These are phyloP conservation scores for Acleris laterana DNA, from an alignment of 2,888 invertebrate genomes.

Conservation along the genomic window DNA sequence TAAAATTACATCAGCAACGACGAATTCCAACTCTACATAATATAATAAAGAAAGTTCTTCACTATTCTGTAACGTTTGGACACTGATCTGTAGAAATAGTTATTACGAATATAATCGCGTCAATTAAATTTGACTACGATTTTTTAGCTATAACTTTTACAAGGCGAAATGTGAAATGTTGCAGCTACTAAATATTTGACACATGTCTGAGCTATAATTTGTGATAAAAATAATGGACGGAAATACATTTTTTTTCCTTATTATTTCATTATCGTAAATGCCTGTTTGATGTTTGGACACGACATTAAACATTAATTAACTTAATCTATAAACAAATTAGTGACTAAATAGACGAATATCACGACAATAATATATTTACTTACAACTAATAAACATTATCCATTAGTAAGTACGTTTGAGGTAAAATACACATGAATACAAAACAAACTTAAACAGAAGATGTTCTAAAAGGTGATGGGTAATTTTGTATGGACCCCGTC, in stretches of 20 bases:
- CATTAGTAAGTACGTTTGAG: conserved; percentile 35
- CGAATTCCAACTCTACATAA: too few species aligned
- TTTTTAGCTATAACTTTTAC: background rate
- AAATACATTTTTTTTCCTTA: too few species aligned
- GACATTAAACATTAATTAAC: conserved; percentile 7
- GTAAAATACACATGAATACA: conserved; percentile 9
- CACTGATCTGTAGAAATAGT: too few species aligned
- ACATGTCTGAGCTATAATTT: conserved; percentile 5
- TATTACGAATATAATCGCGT: background rate
- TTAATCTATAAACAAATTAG: conserved; percentile 24
- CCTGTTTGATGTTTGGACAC: conserved; percentile 16
- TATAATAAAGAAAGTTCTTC: too few species aligned
- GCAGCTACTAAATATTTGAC: conserved; percentile 9
- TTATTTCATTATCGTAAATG: conserved; percentile 17
- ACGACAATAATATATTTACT: conserved; percentile 32
- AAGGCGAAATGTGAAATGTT: background rate
- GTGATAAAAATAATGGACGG: conserved; percentile 10
- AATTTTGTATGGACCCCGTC: too few species aligned
- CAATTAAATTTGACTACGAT: background rate
- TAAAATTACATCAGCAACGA: too few species aligned
- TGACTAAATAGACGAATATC: conserved; percentile 28
- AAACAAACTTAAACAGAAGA: background rate
- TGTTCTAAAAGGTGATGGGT: too few species aligned
- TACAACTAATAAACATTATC: conserved; percentile 22
- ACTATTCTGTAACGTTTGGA: too few species aligned